Evolutionary conservation across 2,113 vertebrate genomes (phyloP), one percentile per base, ranked within the genome.

Genomic region (Leiothrix lutea): DNA sequence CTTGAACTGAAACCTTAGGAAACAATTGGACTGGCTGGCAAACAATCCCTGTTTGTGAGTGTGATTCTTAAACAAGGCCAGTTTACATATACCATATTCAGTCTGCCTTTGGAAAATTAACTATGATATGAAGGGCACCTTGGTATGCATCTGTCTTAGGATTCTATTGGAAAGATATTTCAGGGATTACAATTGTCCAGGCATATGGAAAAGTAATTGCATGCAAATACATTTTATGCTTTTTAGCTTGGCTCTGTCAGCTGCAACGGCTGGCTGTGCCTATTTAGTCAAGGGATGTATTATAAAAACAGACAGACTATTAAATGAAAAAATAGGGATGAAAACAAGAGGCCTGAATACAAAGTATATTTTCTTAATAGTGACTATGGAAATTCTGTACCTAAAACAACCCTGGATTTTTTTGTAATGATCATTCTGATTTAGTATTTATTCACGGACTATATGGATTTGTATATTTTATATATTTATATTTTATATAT

Each of bases 211-310:
- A 88, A 91, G 25, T 86, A 90, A 94, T 86, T 89, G 38, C 11
- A n/a, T 54, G 73, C 51, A 93, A 88, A 69, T 67, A 57, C 11
- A n/a, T 80, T 73, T 93, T 86, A 47, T 66, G 62, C 57, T 91
- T 77, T 84, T 88, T 72, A 91, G 40, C 33, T 91, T 36, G 64
- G 64, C 56, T 94, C 86, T 83, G 45, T 91, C 74, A 91, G 80
- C 73, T 77, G 35, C 60, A 95, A 8, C 0, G 84, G 57, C 78
- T 91, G 81, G 47, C 87, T 91, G 38, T 86, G 45, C 71, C 80
- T 51, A 2, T 78, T 88, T 80, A 85, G 58, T 86, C 80, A 75
- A 48, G 53, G 21, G 33, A 25, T 23, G 16, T 51, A 51, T 56
- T 67, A 78, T 61, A 62, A 83, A 95, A 87, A 56, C 38, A 86